Base-by-base conservation (phyloP, 2,113 vertebrate species). In the Pardalotus punctatus region DNA sequence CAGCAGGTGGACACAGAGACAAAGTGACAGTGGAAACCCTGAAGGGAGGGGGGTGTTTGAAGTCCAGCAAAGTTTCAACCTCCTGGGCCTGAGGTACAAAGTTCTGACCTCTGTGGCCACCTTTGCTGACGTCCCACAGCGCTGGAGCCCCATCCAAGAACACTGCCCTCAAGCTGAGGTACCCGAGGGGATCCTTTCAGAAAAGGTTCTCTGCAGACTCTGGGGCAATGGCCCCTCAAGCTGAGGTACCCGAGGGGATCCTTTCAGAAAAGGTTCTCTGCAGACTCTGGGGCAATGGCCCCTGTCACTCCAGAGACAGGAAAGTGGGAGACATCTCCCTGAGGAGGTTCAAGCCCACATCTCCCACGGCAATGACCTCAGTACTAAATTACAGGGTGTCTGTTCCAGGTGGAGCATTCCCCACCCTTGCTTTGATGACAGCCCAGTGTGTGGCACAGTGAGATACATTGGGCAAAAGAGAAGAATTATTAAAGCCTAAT, bases 361-460 rank as follows among this genome's bases (percentile, higher is more conserved):
- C 38, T 90, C 35, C 69, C 67, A 16, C 31, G 50, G 77, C 92
- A 93, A 90, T 88, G n/a, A 88, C 94, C 80, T 58, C 50, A 92
- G 35, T 14, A 22, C 25, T 47, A 86, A 94, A 94, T 97, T 83
- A 92, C 40, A 93, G 71, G 79, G 64, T 94, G 64, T 21, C 87
- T 95, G 67, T 5, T 90, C 54, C 57, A 62, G 71, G 76, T 33
- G 72, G 35, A 82, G 67, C 8, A 9, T 25, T 90, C 86, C 74
- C 94, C 90, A 88, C 92, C 74, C 82, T 82, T 23, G 62, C 95
- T 96, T 96, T 96, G 94, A 94, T 92, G 79, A 88, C 25, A 88
- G 86, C 25, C 76, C 71, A 66, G 62, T 10, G 38, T 53, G 57
- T 14, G 76, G 61, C 61, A 45, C 50, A 24, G 56, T 15, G 33